Conservation (phyloP, 2,797 vertebrate genomes). For the Antennarius maculatus region DNA sequence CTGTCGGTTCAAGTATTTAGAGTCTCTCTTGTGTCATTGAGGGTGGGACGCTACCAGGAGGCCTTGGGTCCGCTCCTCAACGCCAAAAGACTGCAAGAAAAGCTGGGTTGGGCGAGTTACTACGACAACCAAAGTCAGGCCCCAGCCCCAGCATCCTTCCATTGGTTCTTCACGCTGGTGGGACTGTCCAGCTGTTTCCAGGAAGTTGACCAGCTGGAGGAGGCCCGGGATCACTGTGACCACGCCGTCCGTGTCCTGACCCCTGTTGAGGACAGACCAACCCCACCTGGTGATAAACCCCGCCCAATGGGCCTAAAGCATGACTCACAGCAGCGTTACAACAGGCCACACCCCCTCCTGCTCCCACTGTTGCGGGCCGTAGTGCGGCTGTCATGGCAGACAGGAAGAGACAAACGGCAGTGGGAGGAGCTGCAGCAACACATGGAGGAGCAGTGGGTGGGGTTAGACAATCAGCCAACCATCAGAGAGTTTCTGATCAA, state of each 20-base stretch:
- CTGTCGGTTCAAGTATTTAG: background rate
- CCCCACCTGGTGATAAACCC: conserved; percentile 11
- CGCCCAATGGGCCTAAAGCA: conserved; percentile 35
- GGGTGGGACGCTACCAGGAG: conserved; percentile 86
- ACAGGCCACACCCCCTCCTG: conserved; percentile 81
- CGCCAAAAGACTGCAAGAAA: conserved; percentile 87
- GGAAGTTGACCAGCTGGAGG: conserved; percentile 86
- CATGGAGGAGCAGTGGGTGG: conserved; percentile 81
- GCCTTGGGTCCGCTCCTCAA: conserved; percentile 89
- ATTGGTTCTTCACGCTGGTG: conserved; percentile 87
- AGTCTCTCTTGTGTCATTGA: conserved; percentile 39
- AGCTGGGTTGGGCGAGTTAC: conserved; percentile 78
- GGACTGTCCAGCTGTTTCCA: conserved; percentile 90
- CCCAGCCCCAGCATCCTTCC: conserved; percentile 35
- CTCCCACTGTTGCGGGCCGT: conserved; percentile 86
- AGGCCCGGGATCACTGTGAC: conserved; percentile 88
- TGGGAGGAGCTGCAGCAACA: conserved; percentile 87
- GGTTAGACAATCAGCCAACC: conserved; percentile 80
- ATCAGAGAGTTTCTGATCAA: conserved; percentile 90
- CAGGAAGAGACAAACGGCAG: conserved; percentile 88
- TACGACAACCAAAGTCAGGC: conserved; percentile 66
- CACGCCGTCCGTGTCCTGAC: conserved; percentile 85
- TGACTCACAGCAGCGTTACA: background rate
- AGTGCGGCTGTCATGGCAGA: conserved; percentile 90
- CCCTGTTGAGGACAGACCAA: conserved; percentile 28